A percentile compares a stretch with the other conserved stretches of the same genome.
Evolutionary conservation across 2,888 invertebrate genomes (phyloP).

Genomic region (Sinotaia quadrata): DNA sequence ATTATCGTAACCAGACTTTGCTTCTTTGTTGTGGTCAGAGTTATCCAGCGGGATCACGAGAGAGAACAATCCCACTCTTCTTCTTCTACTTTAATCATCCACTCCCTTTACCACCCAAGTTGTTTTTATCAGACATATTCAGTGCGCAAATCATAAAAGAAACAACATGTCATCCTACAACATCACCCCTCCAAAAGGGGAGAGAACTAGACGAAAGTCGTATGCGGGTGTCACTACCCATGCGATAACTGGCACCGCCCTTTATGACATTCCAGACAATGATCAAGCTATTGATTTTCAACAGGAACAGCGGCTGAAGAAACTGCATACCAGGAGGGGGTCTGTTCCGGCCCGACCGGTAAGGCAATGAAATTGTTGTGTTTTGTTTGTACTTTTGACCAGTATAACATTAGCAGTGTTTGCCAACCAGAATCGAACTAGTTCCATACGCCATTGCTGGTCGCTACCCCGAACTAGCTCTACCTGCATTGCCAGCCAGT

Average conservation of each 20-base stretch:
- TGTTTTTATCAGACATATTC: too few relatives aligned
- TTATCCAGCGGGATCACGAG: too few relatives aligned
- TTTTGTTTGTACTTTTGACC: not conserved
- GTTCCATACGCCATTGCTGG: too few relatives aligned
- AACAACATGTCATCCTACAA: not conserved
- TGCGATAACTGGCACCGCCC: slow-evolving; percentile 35
- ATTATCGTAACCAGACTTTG: too few relatives aligned
- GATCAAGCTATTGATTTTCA: slow-evolving; percentile 51
- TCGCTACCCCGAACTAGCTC: too few relatives aligned
- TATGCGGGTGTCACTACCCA: slow-evolving; percentile 29
- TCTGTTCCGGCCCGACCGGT: slow-evolving; percentile 48
- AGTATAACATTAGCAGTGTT: not conserved
- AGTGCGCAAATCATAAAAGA: too few relatives aligned
- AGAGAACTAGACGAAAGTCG: slow-evolving; percentile 47
- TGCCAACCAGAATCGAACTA: too few relatives aligned
- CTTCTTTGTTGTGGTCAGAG: too few relatives aligned
- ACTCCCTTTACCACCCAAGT: too few relatives aligned
- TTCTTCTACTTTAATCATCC: too few relatives aligned
- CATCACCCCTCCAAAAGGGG: not conserved
- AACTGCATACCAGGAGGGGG: slow-evolving; percentile 48
- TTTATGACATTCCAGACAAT: slow-evolving; percentile 59
- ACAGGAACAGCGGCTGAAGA: slow-evolving; percentile 47
- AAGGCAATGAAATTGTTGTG: not conserved
- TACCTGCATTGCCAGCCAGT: too few relatives aligned
- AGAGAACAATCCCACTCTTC: too few relatives aligned